A percentile compares a stretch with the other conserved stretches of the same genome.
Evolutionary conservation across 2,888 invertebrate species (phyloP).

Genomic region (Hemistola chrysoprasaria): DNA sequence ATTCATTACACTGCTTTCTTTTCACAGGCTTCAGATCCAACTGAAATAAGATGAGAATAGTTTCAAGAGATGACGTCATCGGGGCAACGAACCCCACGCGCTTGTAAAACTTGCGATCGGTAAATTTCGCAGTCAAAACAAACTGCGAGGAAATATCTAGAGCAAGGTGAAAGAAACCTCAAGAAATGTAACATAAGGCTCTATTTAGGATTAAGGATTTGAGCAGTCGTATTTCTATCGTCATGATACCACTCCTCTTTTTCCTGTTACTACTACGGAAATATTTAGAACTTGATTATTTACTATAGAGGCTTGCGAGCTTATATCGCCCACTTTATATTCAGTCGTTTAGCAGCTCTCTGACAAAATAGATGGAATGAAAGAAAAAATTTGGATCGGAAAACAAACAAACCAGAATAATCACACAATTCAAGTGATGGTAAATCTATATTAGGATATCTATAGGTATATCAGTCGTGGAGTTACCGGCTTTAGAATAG

Average conservation of each 20-base stretch:
- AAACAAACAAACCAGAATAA: too few species aligned
- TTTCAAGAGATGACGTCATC: slow-evolving; percentile 56
- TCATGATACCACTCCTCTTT: slow-evolving; percentile 42
- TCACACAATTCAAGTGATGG: too few species aligned
- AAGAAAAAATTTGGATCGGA: too few species aligned
- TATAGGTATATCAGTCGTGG: too few species aligned
- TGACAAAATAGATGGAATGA: too few species aligned
- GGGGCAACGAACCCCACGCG: slow-evolving; percentile 56
- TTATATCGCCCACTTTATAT: slow-evolving; percentile 48
- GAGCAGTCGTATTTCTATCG: slow-evolving; percentile 7
- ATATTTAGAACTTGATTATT: slow-evolving; percentile 37
- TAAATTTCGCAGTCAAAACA: slow-evolving; percentile 74
- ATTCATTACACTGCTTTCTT: slow-evolving; percentile 6
- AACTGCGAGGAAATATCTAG: slow-evolving; percentile 31
- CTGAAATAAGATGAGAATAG: slow-evolving; percentile 38
- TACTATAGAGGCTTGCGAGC: slow-evolving; percentile 19
- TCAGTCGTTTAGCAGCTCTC: slow-evolving; percentile 51
- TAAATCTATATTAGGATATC: too few species aligned
- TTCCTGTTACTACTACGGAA: slow-evolving; percentile 39
- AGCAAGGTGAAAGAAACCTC: slow-evolving; percentile 32
- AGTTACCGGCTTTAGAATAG: too few species aligned
- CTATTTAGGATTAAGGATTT: slow-evolving; percentile 24
- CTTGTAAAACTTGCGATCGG: slow-evolving; percentile 60
- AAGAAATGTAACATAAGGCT: slow-evolving; percentile 22
- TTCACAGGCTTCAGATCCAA: slow-evolving; percentile 19